Evolutionary conservation across 2,888 invertebrate genomes (phyloP).

Genomic region (Lathronympha strigana): DNA sequence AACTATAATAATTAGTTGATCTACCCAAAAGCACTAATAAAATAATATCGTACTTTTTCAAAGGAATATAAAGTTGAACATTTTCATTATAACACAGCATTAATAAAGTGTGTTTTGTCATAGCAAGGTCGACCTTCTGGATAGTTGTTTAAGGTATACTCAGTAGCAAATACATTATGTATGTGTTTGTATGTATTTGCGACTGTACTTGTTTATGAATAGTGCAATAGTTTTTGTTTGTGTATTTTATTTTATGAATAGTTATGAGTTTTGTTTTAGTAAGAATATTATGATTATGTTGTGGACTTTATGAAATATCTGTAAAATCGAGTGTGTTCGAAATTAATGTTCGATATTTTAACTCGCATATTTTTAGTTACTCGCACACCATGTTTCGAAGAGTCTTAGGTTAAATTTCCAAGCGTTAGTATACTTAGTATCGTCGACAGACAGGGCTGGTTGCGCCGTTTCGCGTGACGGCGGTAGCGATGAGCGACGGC

Average conservation of each 20-base stretch:
- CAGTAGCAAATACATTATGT: not conserved
- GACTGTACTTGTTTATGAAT: conserved; percentile 2
- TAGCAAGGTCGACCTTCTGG: not conserved
- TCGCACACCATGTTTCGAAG: no score
- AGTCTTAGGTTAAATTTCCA: no score
- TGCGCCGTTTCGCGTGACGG: no score
- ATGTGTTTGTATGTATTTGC: not conserved
- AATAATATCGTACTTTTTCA: not conserved
- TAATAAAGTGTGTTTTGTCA: not conserved
- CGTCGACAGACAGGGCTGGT: no score
- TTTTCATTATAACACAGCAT: not conserved
- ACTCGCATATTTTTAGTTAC: no score
- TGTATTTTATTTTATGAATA: conserved; percentile 19
- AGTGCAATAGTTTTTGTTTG: conserved; percentile 14
- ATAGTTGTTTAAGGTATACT: not conserved
- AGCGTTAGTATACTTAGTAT: no score
- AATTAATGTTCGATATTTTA: no score
- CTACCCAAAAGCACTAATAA: not conserved
- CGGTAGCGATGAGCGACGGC: no score
- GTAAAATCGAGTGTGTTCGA: conserved; percentile 6
- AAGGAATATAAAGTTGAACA: not conserved
- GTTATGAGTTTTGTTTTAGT: conserved; percentile 14
- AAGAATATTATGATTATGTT: conserved; percentile 11
- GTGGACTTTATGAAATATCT: not conserved
- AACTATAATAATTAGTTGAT: not conserved